A percentile compares a stretch with the other conserved stretches of the same genome.
phyloP scores from a whole-genome alignment of 1,140 invertebrate species.

The Sitobion miscanthi region DNA sequence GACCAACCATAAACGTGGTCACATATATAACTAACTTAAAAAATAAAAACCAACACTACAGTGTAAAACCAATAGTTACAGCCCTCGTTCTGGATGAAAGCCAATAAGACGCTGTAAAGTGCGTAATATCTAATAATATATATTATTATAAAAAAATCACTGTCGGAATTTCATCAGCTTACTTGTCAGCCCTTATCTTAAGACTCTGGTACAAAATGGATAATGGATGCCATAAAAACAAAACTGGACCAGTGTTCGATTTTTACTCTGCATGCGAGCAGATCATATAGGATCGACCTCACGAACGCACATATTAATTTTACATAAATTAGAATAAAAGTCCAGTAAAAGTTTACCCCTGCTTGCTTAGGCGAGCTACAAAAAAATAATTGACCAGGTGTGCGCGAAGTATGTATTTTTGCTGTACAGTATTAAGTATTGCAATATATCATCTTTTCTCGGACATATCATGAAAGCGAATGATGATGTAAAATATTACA shows the following conservation, averaged over 20 bases:
- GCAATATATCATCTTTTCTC: not conserved
- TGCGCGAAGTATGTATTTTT: not conserved
- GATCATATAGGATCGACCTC: not conserved
- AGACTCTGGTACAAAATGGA: not conserved
- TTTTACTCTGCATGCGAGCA: not conserved
- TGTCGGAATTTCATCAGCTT: no score
- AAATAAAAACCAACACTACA: no score
- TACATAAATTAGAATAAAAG: not conserved
- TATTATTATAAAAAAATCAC: no score
- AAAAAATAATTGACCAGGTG: not conserved
- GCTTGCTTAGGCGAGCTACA: not conserved
- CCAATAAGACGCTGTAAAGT: no score
- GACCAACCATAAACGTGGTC: no score
- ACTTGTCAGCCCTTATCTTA: not conserved
- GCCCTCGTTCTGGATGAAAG: no score
- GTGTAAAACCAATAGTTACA: no score
- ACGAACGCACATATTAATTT: not conserved
- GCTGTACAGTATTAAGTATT: not conserved
- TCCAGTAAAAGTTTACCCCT: not conserved
- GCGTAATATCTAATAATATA: no score
- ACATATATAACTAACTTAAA: no score
- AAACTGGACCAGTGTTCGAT: not conserved
- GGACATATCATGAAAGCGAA: not conserved
- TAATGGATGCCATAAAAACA: not conserved
- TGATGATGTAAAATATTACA: constrained; percentile 4